phyloP scores from a whole-genome alignment of 35 echinoderm and acorn worm genomes.

The Ophioderma brevispina region DNA sequence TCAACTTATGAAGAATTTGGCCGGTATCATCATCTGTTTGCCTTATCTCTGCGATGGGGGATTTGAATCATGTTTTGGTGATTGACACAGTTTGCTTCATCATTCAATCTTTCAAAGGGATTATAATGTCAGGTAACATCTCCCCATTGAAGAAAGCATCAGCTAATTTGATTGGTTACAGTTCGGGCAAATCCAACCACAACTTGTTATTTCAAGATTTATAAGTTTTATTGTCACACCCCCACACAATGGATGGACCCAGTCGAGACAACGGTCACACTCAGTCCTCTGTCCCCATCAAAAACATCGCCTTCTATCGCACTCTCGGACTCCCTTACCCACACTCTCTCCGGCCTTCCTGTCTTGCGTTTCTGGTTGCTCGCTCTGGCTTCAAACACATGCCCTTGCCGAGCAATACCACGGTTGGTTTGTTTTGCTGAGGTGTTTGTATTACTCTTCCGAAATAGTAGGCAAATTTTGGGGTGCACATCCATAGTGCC shows the following conservation, averaged over 20 bases:
- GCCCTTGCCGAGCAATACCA: background rate
- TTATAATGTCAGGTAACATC: background rate
- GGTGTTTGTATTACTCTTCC: background rate
- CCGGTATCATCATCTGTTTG: too few relatives aligned
- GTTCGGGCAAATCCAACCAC: background rate
- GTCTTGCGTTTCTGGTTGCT: too few relatives aligned
- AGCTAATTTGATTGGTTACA: background rate
- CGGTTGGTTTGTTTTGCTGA: background rate
- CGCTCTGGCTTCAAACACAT: background rate
- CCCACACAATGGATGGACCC: background rate
- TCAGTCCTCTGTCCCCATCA: background rate
- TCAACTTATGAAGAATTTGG: too few relatives aligned
- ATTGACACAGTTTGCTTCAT: too few relatives aligned
- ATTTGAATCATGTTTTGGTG: too few relatives aligned
- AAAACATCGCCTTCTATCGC: background rate
- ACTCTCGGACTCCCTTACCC: too few relatives aligned
- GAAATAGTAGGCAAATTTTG: background rate
- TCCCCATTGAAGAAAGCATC: background rate
- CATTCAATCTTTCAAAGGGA: background rate
- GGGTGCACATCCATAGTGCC: slow-evolving; percentile 2
- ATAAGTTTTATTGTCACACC: background rate
- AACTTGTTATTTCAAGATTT: background rate
- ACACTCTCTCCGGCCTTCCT: too few relatives aligned
- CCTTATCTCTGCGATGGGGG: too few relatives aligned
- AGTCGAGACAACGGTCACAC: background rate